These are phyloP conservation scores for Oreocharis arfaki DNA, from an alignment of 2,113 vertebrate species.

Conservation along the genomic window DNA sequence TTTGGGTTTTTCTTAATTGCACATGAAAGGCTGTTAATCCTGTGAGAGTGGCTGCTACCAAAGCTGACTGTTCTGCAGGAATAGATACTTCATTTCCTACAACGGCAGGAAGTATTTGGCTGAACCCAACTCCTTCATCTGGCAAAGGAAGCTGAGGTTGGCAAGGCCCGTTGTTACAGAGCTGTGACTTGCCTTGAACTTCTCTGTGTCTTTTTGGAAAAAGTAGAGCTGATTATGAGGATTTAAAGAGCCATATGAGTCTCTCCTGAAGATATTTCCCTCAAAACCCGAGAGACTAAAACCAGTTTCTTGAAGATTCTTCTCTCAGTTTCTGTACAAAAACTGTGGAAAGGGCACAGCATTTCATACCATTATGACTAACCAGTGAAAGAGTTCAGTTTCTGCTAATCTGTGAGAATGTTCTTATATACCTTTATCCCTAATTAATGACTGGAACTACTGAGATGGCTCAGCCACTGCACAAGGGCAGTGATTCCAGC, in stretches of 20 bases:
- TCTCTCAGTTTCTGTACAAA: neutral
- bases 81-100: neutral
- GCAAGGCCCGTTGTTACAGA: neutral
- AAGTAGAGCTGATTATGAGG: neutral
- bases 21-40: neutral
- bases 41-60: neutral
- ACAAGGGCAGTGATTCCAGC: neutral
- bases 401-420: neutral
- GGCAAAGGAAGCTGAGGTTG: neutral
- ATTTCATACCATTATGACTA: neutral
- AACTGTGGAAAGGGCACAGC: neutral
- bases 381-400: neutral
- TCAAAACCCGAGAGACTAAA: neutral
- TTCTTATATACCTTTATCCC: neutral
- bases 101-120: neutral
- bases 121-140: neutral
- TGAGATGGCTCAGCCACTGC: neutral
- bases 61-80: neutral
- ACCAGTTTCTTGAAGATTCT: neutral
- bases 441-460: neutral
- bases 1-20: neutral
- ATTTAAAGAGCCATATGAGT: neutral
- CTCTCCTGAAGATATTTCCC: neutral
- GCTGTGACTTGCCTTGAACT: neutral
- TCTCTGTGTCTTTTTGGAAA: neutral